Base-by-base conservation (phyloP, 2,888 invertebrate genomes). In the Cerastis rubricosa region DNA sequence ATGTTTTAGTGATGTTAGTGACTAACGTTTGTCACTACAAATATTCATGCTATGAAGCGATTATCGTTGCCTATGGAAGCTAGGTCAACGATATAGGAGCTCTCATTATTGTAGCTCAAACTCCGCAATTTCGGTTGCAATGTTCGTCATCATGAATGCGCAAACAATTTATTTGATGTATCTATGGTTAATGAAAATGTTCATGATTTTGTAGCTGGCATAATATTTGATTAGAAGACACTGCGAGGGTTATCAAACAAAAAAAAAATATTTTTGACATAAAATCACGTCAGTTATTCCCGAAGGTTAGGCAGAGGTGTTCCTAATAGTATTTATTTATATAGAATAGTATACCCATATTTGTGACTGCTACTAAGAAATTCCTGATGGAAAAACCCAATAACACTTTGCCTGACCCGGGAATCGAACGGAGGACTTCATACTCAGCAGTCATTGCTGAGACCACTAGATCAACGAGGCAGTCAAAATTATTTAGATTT, bases 101-200 rank as follows among this genome's bases (percentile, higher is more conserved):
- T n/a, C 29, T 54, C 54, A 66, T 80, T 83, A 77, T 54, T 76
- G 59, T 61, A 35, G 65, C 61, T 70, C 17, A 82, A 66, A 82
- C 54, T 82, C 51, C 35, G 19, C 51, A 81, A 71, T 81, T 68
- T 54, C 3, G 14, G 49, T 43, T 64, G 43, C 65, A 66, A 40
- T n/a, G 25, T 83, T 69, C 25, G 12, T 76, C 65, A 82, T 54
- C 35, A 54, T 72, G 29, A 49, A 68, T 61, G n/a, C 9, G 75
- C 7, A 25, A 45, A 71, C 47, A 6, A 64, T 71, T 40, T n/a
- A 29, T 35, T 29, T 43, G 3, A 35, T 49, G 17, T 2, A 22
- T 78, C 1, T n/a, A 25, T 1, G 19, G 17, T 6, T 22, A 51
- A 14, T 25, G 45, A 35, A 40, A 17, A 47, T 22, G 1, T 40